Percentiles rank a stretch among this genome's conserved stretches.
phyloP scores from a whole-genome alignment of 2,797 vertebrate species.

The Bradypus variegatus region DNA sequence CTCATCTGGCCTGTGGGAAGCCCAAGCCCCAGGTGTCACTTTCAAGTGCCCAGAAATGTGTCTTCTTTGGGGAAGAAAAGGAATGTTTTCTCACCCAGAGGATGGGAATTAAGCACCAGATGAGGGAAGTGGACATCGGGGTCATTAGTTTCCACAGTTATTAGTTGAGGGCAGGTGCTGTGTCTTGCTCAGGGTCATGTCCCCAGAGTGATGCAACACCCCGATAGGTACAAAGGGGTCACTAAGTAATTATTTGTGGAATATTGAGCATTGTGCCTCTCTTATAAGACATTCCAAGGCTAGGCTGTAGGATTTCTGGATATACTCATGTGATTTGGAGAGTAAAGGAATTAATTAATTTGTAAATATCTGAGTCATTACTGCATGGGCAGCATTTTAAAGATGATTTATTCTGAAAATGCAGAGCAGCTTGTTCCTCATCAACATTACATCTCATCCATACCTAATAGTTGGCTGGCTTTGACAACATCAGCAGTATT shows the following conservation, averaged over 20 bases:
- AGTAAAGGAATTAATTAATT: slow-evolving; percentile 27
- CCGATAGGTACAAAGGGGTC: not conserved
- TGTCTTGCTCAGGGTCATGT: not conserved
- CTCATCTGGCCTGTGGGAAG: not conserved
- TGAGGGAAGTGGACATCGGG: not conserved
- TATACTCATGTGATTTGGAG: not conserved
- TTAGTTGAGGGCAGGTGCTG: not conserved
- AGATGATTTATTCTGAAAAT: slow-evolving; percentile 25
- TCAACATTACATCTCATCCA: not conserved
- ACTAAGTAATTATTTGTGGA: slow-evolving; percentile 19
- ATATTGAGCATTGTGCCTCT: not conserved
- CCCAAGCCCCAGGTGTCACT: not conserved
- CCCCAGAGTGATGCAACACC: not conserved
- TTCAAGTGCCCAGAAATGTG: not conserved
- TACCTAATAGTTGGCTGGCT: not conserved
- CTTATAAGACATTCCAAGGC: not conserved
- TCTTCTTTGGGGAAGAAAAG: not conserved
- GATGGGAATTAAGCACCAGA: not conserved
- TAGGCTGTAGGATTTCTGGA: not conserved
- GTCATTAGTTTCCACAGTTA: not conserved
- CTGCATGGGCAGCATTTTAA: slow-evolving; percentile 13
- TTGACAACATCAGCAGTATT: not conserved
- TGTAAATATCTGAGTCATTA: slow-evolving; percentile 54
- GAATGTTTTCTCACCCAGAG: not conserved
- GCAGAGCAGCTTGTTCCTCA: slow-evolving; percentile 8